Percentiles rank a stretch among this genome's conserved stretches.
phyloP scores from a whole-genome alignment of 37 sponge, comb jelly and placozoan species.

The Oscarella lobularis region DNA sequence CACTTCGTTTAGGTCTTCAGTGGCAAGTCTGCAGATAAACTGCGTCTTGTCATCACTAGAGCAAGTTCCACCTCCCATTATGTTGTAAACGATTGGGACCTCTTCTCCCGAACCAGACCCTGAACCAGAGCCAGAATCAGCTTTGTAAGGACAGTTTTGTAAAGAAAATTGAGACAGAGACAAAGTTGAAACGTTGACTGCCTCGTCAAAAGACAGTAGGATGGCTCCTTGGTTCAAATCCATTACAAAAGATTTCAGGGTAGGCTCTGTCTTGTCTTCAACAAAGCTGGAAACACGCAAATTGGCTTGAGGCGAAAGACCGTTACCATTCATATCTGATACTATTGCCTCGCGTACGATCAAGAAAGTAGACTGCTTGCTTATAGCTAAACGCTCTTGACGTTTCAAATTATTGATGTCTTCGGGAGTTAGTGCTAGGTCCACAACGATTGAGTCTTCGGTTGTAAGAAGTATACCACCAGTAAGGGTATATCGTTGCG shows the following conservation, averaged over 20 bases:
- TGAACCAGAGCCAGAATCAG: neutral
- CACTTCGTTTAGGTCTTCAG: slow-evolving; percentile 64
- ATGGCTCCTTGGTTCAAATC: slow-evolving; percentile 57
- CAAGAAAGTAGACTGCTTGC: slow-evolving; percentile 32
- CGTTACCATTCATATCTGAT: slow-evolving; percentile 42
- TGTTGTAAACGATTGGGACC: neutral
- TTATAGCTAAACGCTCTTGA: slow-evolving; percentile 30
- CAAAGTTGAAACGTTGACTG: slow-evolving; percentile 55
- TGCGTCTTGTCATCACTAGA: slow-evolving; percentile 20
- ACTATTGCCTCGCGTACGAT: slow-evolving; percentile 20
- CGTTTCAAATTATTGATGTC: slow-evolving; percentile 73
- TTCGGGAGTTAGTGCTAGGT: slow-evolving; percentile 19
- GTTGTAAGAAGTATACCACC: slow-evolving; percentile 18
- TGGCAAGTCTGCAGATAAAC: slow-evolving; percentile 46
- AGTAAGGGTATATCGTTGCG: slow-evolving; percentile 44
- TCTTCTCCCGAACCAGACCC: neutral
- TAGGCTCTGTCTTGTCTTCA: slow-evolving; percentile 32
- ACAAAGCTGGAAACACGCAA: slow-evolving; percentile 4
- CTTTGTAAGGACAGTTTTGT: neutral
- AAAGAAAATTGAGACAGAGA: neutral
- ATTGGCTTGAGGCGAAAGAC: slow-evolving; percentile 5
- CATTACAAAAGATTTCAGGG: slow-evolving; percentile 32
- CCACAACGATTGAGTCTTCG: slow-evolving; percentile 19
- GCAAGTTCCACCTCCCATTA: slow-evolving; percentile 32
- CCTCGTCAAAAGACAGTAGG: slow-evolving; percentile 60